Percentiles rank a stretch among this genome's conserved stretches.
Conservation (phyloP, 2,113 vertebrate genomes). For the Camelus bactrianus region DNA sequence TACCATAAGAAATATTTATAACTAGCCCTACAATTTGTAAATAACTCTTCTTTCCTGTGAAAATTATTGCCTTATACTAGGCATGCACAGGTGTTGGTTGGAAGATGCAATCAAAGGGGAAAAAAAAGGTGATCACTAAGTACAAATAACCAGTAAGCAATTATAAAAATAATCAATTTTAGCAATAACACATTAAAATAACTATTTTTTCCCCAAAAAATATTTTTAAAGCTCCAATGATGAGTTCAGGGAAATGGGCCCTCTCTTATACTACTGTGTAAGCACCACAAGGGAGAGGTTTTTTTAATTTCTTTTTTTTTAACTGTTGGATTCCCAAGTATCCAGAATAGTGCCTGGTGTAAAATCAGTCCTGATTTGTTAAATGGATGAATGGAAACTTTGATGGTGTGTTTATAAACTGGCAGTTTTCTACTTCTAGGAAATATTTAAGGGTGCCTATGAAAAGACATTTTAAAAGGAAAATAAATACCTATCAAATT, state of each 20-base stretch:
- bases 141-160: background rate
- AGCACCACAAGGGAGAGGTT: background rate
- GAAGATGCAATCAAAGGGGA: background rate
- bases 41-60: background rate
- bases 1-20: background rate
- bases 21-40: background rate
- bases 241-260: background rate
- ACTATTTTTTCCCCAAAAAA: background rate
- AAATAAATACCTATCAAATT: background rate
- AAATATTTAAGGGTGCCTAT: conserved; percentile 8
- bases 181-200: background rate
- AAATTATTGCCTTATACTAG: background rate
- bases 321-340: background rate
- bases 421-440: background rate
- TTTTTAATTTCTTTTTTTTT: background rate
- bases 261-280: background rate
- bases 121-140: background rate
- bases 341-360: background rate
- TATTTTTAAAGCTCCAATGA: background rate
- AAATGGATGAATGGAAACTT: background rate
- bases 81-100: background rate
- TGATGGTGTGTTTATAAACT: background rate
- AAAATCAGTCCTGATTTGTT: background rate
- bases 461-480: conserved; percentile 53
- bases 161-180: background rate